phyloP scores from a whole-genome alignment of 2,888 invertebrate species.

The Tetropium fuscum region DNA sequence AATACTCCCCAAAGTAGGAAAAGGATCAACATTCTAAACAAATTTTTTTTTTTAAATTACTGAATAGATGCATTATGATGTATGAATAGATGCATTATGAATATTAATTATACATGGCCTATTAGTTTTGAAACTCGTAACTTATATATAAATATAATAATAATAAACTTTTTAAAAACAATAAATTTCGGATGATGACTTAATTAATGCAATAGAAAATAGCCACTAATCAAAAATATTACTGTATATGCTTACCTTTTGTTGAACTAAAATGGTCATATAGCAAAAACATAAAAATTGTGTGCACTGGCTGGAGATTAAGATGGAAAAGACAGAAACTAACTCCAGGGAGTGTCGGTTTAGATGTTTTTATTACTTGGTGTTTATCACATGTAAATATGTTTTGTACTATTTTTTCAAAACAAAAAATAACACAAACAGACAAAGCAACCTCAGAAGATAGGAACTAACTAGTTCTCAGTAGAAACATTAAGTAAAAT shows the following conservation, averaged over 20 bases:
- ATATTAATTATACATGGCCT: too few species aligned
- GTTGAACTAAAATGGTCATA: neutral
- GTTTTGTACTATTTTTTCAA: neutral
- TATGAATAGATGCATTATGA: too few species aligned
- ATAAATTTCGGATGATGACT: neutral
- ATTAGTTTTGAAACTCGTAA: too few species aligned
- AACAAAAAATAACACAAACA: too few species aligned
- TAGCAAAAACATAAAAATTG: neutral
- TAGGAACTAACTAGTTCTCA: too few species aligned
- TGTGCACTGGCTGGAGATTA: neutral
- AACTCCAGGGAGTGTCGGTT: neutral
- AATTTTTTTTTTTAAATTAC: too few species aligned
- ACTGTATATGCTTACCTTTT: neutral
- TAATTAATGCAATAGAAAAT: neutral
- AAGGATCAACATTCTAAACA: slow-evolving; percentile 37
- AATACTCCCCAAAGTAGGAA: slow-evolving; percentile 41
- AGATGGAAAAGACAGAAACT: slow-evolving; percentile 1
- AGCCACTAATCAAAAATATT: neutral
- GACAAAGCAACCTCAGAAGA: too few species aligned
- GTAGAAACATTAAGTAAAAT: too few species aligned
- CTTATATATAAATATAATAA: too few species aligned
- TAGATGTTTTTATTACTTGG: too few species aligned
- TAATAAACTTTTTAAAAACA: too few species aligned
- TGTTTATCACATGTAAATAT: neutral
- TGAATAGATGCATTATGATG: too few species aligned